Evolutionary conservation across 2,888 invertebrate genomes (phyloP).

Genomic region (Apamea anceps): DNA sequence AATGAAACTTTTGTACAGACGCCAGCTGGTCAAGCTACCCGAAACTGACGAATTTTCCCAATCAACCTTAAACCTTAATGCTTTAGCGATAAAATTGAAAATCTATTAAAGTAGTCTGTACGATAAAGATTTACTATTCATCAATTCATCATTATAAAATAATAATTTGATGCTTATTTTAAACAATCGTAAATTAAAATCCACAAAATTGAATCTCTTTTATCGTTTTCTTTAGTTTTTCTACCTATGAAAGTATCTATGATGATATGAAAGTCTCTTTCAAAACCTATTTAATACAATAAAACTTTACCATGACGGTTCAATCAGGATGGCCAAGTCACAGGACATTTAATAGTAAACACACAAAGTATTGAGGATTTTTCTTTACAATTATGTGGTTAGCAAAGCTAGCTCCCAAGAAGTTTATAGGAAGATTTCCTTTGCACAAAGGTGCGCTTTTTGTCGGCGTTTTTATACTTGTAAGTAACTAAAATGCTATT

Average conservation of each 20-base stretch:
- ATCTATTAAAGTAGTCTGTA: too few relatives aligned
- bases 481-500: conserved; percentile 32
- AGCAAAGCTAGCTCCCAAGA: conserved; percentile 37
- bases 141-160: background rate
- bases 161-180: background rate
- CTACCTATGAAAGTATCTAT: background rate
- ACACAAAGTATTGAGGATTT: background rate
- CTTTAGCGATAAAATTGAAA: too few relatives aligned
- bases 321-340: conserved; percentile 46
- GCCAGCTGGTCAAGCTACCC: too few relatives aligned
- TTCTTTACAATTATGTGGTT: conserved; percentile 38
- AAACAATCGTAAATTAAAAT: background rate
- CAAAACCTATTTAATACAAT: background rate
- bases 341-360: background rate
- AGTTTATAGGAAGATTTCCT: conserved; percentile 39
- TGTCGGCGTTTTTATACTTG: conserved; percentile 50
- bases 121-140: too few relatives aligned
- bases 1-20: too few relatives aligned
- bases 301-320: background rate
- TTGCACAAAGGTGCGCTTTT: conserved; percentile 34
- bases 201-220: background rate
- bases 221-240: background rate
- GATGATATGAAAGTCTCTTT: too few relatives aligned
- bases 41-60: too few relatives aligned
- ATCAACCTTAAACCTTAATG: too few relatives aligned